Percentiles rank a stretch among this genome's conserved stretches.
phyloP scores from a whole-genome alignment of 2,797 vertebrate genomes.

The Trachurus trachurus region DNA sequence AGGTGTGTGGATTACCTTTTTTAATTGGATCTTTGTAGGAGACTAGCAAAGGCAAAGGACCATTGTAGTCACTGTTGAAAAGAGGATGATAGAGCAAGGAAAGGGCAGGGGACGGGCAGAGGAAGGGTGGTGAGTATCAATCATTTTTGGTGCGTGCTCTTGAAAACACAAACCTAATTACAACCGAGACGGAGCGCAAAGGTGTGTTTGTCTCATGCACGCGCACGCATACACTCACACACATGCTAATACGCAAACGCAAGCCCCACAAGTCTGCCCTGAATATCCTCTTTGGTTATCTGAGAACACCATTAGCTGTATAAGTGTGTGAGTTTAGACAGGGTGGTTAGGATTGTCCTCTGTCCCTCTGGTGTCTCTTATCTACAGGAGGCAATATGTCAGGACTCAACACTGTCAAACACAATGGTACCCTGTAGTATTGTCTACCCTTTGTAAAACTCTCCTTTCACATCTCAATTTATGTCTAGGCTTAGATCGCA shows the following conservation, averaged over 20 bases:
- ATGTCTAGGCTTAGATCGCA: conserved; percentile 3
- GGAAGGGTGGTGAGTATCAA: conserved; percentile 35
- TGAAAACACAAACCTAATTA: conserved; percentile 56
- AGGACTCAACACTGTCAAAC: conserved; percentile 4
- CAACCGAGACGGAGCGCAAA: conserved; percentile 9
- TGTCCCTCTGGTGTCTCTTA: conserved; percentile 17
- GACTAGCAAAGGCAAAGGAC: conserved; percentile 38
- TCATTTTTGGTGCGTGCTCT: conserved; percentile 19
- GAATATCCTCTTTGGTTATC: background rate
- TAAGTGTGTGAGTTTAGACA: conserved; percentile 9
- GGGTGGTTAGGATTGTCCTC: background rate
- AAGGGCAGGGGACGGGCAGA: conserved; percentile 26
- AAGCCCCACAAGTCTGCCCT: background rate
- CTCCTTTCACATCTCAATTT: conserved; percentile 28
- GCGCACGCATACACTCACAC: background rate
- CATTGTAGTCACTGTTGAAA: conserved; percentile 50
- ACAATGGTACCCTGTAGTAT: background rate
- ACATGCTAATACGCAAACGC: conserved; percentile 8
- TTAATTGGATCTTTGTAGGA: conserved; percentile 69
- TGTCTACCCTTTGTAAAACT: background rate
- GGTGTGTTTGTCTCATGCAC: background rate
- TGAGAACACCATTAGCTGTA: conserved; percentile 11
- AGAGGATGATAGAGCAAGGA: conserved; percentile 24
- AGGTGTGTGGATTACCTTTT: conserved; percentile 70
- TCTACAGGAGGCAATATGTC: conserved; percentile 17